A percentile compares a stretch with the other conserved stretches of the same genome.
Conservation (phyloP, 2,797 vertebrate genomes). For the Cheirogaleus major region DNA sequence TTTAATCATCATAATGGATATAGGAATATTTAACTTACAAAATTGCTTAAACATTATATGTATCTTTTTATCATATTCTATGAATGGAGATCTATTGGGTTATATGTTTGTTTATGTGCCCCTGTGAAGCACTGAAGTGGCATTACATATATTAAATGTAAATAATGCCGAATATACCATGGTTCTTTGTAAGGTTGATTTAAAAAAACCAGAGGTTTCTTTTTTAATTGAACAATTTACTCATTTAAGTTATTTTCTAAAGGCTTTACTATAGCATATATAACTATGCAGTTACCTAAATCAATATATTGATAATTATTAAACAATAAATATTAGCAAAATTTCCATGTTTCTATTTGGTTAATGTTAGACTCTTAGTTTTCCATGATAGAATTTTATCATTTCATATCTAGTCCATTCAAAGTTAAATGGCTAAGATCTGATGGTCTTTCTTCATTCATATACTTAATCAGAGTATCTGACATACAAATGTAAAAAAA, state of each 20-base stretch:
- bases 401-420: background rate
- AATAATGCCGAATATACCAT: background rate
- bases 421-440: background rate
- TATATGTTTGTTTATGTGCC: background rate
- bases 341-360: background rate
- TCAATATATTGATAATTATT: background rate
- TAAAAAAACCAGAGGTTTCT: background rate
- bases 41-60: background rate
- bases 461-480: background rate
- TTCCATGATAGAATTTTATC: background rate
- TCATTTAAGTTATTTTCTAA: background rate
- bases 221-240: background rate
- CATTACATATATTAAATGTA: background rate
- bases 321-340: background rate
- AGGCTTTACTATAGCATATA: background rate
- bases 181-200: background rate
- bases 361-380: background rate
- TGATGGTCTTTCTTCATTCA: background rate
- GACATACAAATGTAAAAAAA: background rate
- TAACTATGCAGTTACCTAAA: background rate
- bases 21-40: background rate
- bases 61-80: background rate
- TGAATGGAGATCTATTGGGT: background rate
- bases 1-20: background rate
- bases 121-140: background rate